Percentiles rank a stretch among this genome's conserved stretches.
phyloP scores from a whole-genome alignment of 2,113 vertebrate genomes.

The Mola mola region DNA sequence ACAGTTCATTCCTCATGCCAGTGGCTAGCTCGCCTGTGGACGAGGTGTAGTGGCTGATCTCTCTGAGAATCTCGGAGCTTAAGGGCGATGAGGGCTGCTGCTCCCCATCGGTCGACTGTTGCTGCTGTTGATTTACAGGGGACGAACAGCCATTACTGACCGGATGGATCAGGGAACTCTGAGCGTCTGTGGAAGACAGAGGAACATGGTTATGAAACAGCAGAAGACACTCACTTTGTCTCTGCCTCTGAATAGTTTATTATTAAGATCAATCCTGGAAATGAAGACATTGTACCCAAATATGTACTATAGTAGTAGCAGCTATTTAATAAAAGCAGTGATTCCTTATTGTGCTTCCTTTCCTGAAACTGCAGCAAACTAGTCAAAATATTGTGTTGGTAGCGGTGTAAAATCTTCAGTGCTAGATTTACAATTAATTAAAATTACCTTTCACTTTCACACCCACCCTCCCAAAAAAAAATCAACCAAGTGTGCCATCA shows the following conservation, averaged over 20 bases:
- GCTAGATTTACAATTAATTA: no score
- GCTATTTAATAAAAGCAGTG: background rate
- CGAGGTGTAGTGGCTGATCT: slow-evolving; percentile 90
- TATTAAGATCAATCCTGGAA: background rate
- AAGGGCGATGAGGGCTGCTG: slow-evolving; percentile 87
- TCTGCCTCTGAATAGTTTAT: slow-evolving; percentile 8
- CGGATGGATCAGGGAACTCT: slow-evolving; percentile 73
- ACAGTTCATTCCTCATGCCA: slow-evolving; percentile 70
- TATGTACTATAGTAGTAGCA: background rate
- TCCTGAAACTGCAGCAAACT: no score
- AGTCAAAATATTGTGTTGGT: no score
- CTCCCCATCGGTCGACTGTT: slow-evolving; percentile 81
- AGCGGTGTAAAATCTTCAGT: no score
- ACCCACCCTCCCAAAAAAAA: no score
- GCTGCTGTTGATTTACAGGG: slow-evolving; percentile 81
- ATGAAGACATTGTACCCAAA: slow-evolving; percentile 1
- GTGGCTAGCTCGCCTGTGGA: slow-evolving; percentile 77
- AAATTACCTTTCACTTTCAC: no score
- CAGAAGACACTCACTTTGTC: background rate
- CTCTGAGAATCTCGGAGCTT: slow-evolving; percentile 91
- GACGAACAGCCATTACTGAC: slow-evolving; percentile 92
- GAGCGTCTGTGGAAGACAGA: slow-evolving; percentile 79
- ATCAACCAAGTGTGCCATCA: no score
- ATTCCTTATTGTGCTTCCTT: no score
- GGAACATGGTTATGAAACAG: slow-evolving; percentile 4